These are phyloP conservation scores for Nerophis ophidion DNA, from an alignment of 2,113 vertebrate genomes.

Conservation along the genomic window DNA sequence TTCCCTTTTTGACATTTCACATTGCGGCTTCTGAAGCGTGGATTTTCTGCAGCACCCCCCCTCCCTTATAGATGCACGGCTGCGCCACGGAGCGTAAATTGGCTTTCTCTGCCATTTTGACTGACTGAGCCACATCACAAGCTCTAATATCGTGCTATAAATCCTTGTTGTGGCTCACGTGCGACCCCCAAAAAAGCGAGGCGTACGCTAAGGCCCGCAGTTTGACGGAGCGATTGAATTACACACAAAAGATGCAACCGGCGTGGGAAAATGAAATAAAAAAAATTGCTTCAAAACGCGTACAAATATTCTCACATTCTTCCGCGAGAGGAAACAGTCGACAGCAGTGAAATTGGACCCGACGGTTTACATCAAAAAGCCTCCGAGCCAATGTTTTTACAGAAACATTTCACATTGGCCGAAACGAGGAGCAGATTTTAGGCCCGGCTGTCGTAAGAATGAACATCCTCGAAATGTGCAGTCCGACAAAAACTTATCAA, in stretches of 20 bases:
- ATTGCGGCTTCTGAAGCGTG: slow-evolving; percentile 64
- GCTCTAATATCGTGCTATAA: slow-evolving; percentile 57
- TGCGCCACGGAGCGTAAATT: slow-evolving; percentile 71
- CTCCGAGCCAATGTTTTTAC: slow-evolving; percentile 3
- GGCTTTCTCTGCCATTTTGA: slow-evolving; percentile 49
- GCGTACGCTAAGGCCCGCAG: no score
- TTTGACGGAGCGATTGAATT: no score
- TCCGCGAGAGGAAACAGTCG: not conserved
- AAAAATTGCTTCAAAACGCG: not conserved
- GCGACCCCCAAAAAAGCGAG: slow-evolving; percentile 12
- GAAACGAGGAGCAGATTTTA: slow-evolving; percentile 6
- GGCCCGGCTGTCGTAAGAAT: slow-evolving; percentile 5
- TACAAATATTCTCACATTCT: not conserved
- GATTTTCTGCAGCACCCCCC: slow-evolving; percentile 71
- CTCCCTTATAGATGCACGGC: slow-evolving; percentile 69
- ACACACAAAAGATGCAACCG: no score
- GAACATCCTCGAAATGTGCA: not conserved
- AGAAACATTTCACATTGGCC: not conserved
- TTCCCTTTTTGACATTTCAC: slow-evolving; percentile 72
- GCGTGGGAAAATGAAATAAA: no score
- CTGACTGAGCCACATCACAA: slow-evolving; percentile 48
- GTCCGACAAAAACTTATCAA: not conserved
- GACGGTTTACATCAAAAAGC: slow-evolving; percentile 4
- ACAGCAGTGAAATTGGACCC: slow-evolving; percentile 6
- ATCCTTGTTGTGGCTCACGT: slow-evolving; percentile 36